Base-by-base conservation (phyloP, 2,797 vertebrate genomes). In the Sphaeramia orbicularis region DNA sequence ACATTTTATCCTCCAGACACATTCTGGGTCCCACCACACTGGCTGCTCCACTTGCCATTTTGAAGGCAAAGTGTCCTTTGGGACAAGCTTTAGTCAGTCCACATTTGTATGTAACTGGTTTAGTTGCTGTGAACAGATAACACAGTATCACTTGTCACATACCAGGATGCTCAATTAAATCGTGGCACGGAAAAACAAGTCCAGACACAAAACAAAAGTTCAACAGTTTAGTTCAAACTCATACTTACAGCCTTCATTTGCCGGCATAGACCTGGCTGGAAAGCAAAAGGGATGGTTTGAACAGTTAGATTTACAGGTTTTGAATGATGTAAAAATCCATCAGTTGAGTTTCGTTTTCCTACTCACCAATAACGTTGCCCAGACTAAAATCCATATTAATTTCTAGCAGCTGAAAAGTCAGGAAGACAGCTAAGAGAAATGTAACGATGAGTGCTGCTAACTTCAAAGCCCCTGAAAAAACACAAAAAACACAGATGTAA, bases 11-110 rank as follows among this genome's bases (percentile, higher is more conserved):
- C 64, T 99, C 96, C 35, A 99, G 76, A 64, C 98, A 99, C 30
- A 99, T 95, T 90, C 95, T 96, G 62, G 97, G 97, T 52, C 98
- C 98, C 40, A 99, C 97, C 14, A 99, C 96, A 13, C 96, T 99
- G 0, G 98, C 98, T 27, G 98, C 97, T 69, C 98, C 98, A 41
- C 97, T 99, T 65, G 95, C 90, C 90, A 99, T 96, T 93, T 98
- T 99, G 87, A 99, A 99, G 56, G 96, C 91, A 76, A 98, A 96
- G 89, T 99, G 96, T 15, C 92, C 94, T 6, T 73, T 71, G 2
- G 97, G 96, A 84, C 98, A 99, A 6, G 92, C 75, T 85, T 96
- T 99, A 19, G 96, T 95, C 70, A 99, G 93, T 0, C 95, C 95
- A 71, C 98, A 99, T 86, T 97, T 98, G 76, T 95, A 82, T 60